Evolutionary conservation across 2,113 vertebrate genomes (phyloP).

Genomic region (Erpornis zantholeuca): DNA sequence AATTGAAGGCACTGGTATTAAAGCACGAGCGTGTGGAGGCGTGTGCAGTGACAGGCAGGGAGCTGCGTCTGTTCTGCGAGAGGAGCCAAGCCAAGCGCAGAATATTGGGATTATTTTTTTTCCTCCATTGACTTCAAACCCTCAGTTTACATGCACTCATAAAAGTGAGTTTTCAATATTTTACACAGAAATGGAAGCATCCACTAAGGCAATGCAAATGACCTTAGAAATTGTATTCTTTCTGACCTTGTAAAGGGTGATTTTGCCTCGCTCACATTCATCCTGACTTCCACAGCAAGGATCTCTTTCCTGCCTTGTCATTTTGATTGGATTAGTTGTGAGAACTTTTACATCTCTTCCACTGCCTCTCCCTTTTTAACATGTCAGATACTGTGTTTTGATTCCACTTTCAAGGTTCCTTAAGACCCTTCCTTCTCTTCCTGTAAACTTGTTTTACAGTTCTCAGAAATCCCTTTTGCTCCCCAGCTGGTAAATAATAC

Average conservation of each 20-base stretch:
- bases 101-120: not conserved
- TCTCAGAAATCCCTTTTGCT: not conserved
- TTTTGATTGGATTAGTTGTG: not conserved
- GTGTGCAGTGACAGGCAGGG: slow-evolving; percentile 39
- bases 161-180: not conserved
- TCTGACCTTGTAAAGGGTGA: fast-evolving
- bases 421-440: not conserved
- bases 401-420: not conserved
- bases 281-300: not conserved
- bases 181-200: not conserved
- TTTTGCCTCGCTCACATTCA: not conserved
- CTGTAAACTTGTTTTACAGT: not conserved
- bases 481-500: not conserved
- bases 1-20: slow-evolving; percentile 16
- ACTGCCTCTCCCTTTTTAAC: not conserved
- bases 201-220: not conserved
- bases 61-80: not conserved
- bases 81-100: not conserved
- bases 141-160: not conserved
- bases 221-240: not conserved
- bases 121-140: not conserved
- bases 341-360: not conserved
- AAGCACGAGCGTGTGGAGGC: slow-evolving; percentile 1
- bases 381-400: not conserved
- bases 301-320: not conserved